These are phyloP conservation scores for Charanyca ferruginea DNA, from an alignment of 2,888 invertebrate species.

Conservation along the genomic window DNA sequence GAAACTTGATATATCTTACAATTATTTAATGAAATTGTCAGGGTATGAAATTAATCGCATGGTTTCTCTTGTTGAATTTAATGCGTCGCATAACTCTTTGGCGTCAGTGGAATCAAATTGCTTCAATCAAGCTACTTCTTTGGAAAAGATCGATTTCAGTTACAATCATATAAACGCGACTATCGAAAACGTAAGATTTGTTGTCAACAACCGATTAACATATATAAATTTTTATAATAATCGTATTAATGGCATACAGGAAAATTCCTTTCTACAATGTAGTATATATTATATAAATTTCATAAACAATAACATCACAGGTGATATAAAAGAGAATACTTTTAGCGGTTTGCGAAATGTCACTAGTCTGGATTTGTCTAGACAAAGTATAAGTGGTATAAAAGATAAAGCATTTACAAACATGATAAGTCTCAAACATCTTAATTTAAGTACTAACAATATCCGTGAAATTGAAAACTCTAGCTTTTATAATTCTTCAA, in stretches of 20 bases:
- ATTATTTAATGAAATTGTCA: slow-evolving; percentile 71
- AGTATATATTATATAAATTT: slow-evolving; percentile 74
- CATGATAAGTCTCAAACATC: slow-evolving; percentile 66
- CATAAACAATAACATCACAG: slow-evolving; percentile 76
- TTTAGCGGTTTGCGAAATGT: slow-evolving; percentile 77
- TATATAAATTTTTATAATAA: slow-evolving; percentile 79
- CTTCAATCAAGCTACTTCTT: slow-evolving; percentile 75
- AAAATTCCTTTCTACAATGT: slow-evolving; percentile 75
- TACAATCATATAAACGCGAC: slow-evolving; percentile 75
- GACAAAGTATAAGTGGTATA: slow-evolving; percentile 75
- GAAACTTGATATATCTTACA: slow-evolving; percentile 76
- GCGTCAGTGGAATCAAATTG: slow-evolving; percentile 76
- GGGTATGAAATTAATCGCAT: slow-evolving; percentile 79
- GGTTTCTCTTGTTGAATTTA: slow-evolving; percentile 72
- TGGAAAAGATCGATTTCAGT: slow-evolving; percentile 77
- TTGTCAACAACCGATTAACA: slow-evolving; percentile 72
- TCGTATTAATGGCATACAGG: slow-evolving; percentile 73
- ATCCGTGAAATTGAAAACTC: slow-evolving; percentile 73
- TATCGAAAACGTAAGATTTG: slow-evolving; percentile 78
- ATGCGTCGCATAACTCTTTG: slow-evolving; percentile 80
- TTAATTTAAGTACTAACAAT: slow-evolving; percentile 80
- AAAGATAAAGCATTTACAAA: slow-evolving; percentile 73
- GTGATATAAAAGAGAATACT: slow-evolving; percentile 71
- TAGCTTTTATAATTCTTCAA: slow-evolving; percentile 70
- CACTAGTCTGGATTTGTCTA: slow-evolving; percentile 71